Conservation (phyloP, 2,888 invertebrate genomes). For the Theodoxus fluviatilis region DNA sequence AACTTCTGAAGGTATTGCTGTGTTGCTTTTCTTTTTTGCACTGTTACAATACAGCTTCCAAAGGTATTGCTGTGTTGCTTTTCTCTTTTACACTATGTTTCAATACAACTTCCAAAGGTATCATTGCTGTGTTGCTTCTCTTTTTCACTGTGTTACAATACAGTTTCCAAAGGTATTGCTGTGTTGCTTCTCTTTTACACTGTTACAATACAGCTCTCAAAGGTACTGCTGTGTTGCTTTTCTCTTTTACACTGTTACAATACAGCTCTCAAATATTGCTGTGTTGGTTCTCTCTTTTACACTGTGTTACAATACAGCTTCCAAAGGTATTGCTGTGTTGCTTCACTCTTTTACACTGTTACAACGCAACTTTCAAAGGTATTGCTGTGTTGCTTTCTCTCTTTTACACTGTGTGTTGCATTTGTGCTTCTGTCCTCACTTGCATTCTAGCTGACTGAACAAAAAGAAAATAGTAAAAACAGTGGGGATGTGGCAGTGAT, state of each 20-base stretch:
- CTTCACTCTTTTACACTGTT: too few relatives aligned
- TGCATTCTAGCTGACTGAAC: too few relatives aligned
- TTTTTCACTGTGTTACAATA: too few relatives aligned
- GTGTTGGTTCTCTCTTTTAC: background rate
- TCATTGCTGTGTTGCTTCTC: too few relatives aligned
- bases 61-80: background rate
- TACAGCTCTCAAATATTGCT: background rate
- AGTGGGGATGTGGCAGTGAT: too few relatives aligned
- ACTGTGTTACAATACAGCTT: too few relatives aligned
- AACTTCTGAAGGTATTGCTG: slow-evolving; percentile 71
- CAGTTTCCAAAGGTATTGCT: slow-evolving; percentile 73
- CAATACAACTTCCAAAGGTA: too few relatives aligned
- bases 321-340: too few relatives aligned
- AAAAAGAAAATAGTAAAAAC: too few relatives aligned
- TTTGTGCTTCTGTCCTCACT: background rate
- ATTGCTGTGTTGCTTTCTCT: background rate
- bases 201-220: too few relatives aligned
- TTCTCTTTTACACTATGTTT: background rate
- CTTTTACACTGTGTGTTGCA: background rate
- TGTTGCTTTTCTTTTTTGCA: background rate
- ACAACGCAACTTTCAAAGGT: slow-evolving; percentile 80
- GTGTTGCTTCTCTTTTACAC: background rate
- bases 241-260: too few relatives aligned
- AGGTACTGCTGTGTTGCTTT: too few relatives aligned
- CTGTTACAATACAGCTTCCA: background rate